Evolutionary conservation across 2,113 vertebrate species (phyloP), one percentile per base, ranked within the genome.

Genomic region (Pimephales promelas): DNA sequence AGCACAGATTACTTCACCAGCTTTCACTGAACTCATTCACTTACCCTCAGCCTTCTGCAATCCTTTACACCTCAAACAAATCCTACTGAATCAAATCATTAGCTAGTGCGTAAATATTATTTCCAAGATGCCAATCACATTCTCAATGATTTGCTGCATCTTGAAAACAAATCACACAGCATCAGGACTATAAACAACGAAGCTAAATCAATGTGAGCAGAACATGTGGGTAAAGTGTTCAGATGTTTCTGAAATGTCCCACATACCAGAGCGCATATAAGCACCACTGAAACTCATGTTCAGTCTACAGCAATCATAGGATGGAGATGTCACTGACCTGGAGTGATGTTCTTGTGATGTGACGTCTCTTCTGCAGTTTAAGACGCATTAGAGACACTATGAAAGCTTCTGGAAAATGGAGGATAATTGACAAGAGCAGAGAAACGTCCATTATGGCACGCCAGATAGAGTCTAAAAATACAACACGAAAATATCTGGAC

Each of bases 361-460:
- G 20, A 5, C 11, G 49, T 28, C 73, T n/a, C 16, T 76, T 56
- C 31, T 7, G 47, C 3, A 77, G 20, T 77, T 77, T 59, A 59
- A 59, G 54, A 77, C 18, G 54, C 75, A 77, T 59, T 77, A 77
- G 75, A 40, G 75, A 0, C 22, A 18, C 22, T 43, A 40, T 77
- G 59, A 77, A 77, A 77, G 34, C n/a, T 16, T 24, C 22, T 57
- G 22, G 52, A 16, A 77, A 59, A 77, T 59, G 73, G 49, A 59
- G 6, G 36, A 22, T 77, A 77, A 77, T 59, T 77, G 75, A 77
- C 54, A 77, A 59, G 20, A 59, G 75, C 75, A 59, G 54, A 77
- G 22, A 36, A 24, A 24, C n/a, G 14, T 76, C 74, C 74, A 57
- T 36, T 57, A 57, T 20, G 8, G 34, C 18, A 76, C 2, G 11